Evolutionary conservation across 2,888 invertebrate species (phyloP).

Genomic region (Meganola albula): DNA sequence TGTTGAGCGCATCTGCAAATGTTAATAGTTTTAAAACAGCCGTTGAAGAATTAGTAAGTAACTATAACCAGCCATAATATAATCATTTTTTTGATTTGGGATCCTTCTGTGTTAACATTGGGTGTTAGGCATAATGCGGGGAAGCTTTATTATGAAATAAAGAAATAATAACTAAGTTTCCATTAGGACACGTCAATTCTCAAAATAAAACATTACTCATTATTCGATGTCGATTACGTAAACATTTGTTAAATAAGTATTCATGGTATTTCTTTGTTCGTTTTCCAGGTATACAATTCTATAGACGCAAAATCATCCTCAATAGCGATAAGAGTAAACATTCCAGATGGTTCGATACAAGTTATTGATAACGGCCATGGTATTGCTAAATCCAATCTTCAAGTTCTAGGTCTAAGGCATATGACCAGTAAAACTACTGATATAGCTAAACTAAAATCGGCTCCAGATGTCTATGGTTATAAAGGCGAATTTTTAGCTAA

Average conservation of each 20-base stretch:
- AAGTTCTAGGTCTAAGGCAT: conserved; percentile 77
- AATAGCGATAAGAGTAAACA: conserved; percentile 82
- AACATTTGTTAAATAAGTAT: no score
- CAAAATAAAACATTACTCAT: no score
- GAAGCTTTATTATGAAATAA: no score
- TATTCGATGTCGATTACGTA: no score
- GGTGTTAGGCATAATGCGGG: no score
- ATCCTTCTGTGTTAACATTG: no score
- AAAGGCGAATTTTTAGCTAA: conserved; percentile 83
- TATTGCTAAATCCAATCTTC: conserved; percentile 75
- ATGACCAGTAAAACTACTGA: conserved; percentile 81
- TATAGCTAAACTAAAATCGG: conserved; percentile 67
- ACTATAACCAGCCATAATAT: no score
- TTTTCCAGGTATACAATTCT: conserved; percentile 82
- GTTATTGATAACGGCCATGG: conserved; percentile 88
- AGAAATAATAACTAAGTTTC: no score
- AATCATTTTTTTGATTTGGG: no score
- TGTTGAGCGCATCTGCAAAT: conserved; percentile 76
- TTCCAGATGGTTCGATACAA: conserved; percentile 79
- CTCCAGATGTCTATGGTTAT: conserved; percentile 79
- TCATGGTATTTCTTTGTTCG: no score
- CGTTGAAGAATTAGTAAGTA: conserved; percentile 80
- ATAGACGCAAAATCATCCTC: conserved; percentile 83
- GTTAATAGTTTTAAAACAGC: conserved; percentile 77
- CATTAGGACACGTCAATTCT: no score